phyloP scores from a whole-genome alignment of 2,113 vertebrate species.

The Panthera leo region DNA sequence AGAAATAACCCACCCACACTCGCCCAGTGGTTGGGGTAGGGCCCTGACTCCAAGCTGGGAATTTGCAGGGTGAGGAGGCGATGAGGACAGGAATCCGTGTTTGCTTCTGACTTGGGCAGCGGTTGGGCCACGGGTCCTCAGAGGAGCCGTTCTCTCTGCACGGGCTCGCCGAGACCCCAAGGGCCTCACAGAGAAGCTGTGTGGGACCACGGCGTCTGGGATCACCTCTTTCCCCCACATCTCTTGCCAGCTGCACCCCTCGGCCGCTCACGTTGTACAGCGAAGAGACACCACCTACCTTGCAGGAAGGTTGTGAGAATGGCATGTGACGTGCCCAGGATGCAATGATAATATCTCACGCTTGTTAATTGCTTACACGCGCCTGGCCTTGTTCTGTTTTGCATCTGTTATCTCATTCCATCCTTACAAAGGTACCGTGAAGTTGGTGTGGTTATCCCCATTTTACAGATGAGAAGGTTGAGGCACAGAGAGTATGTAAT shows the following conservation, averaged over 20 bases:
- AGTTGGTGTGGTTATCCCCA: too few species aligned
- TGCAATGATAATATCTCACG: background rate
- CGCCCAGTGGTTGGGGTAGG: background rate
- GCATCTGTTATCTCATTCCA: background rate
- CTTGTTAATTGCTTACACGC: background rate
- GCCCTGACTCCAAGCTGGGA: too few species aligned
- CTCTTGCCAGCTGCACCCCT: background rate
- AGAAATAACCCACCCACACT: background rate
- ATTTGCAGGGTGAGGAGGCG: too few species aligned
- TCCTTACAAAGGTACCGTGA: background rate
- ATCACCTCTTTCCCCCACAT: background rate
- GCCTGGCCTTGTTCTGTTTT: background rate
- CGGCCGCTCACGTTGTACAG: slow-evolving; percentile 21
- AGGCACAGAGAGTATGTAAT: background rate
- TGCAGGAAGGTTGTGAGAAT: background rate
- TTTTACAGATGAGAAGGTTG: background rate
- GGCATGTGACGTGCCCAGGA: rapidly evolving
- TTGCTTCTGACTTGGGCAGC: background rate
- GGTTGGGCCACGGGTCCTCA: background rate
- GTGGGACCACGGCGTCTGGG: background rate
- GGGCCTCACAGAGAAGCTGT: background rate
- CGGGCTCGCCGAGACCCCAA: background rate
- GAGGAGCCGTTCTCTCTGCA: background rate
- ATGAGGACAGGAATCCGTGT: background rate
- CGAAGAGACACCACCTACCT: too few species aligned